Percentiles rank a stretch among this genome's conserved stretches.
Evolutionary conservation across 2,113 vertebrate species (phyloP).

Genomic region (Falco punctatus): DNA sequence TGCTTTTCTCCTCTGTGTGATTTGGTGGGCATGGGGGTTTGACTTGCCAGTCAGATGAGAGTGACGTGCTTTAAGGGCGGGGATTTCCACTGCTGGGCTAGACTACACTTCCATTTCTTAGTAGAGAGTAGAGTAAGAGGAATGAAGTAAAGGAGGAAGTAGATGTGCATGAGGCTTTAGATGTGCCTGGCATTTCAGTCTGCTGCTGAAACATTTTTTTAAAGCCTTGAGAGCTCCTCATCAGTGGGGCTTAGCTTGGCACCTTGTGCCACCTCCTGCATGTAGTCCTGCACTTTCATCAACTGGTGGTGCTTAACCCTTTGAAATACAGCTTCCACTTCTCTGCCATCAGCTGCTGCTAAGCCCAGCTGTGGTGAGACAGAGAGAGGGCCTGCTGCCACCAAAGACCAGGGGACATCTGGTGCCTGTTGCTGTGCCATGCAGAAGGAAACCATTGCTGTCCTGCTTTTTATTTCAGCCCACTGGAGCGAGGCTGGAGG

Average conservation of each 20-base stretch:
- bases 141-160: not conserved
- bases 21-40: not conserved
- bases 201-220: not conserved
- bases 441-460: not conserved
- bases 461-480: conserved; percentile 70
- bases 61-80: not conserved
- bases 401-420: not conserved
- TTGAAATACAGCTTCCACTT: not conserved
- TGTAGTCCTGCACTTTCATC: not conserved
- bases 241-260: not conserved
- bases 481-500: conserved; percentile 94
- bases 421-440: not conserved
- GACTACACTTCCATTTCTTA: not conserved
- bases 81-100: not conserved
- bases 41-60: not conserved
- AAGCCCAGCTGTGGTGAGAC: not conserved
- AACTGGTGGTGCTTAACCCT: accelerated
- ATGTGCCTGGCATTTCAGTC: not conserved
- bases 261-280: not conserved
- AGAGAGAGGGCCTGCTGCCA: not conserved
- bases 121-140: not conserved
- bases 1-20: not conserved
- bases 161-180: not conserved
- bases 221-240: not conserved
- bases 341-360: not conserved